These are phyloP conservation scores for Sibirionetta formosa DNA, from an alignment of 2,797 vertebrate genomes.

Conservation along the genomic window DNA sequence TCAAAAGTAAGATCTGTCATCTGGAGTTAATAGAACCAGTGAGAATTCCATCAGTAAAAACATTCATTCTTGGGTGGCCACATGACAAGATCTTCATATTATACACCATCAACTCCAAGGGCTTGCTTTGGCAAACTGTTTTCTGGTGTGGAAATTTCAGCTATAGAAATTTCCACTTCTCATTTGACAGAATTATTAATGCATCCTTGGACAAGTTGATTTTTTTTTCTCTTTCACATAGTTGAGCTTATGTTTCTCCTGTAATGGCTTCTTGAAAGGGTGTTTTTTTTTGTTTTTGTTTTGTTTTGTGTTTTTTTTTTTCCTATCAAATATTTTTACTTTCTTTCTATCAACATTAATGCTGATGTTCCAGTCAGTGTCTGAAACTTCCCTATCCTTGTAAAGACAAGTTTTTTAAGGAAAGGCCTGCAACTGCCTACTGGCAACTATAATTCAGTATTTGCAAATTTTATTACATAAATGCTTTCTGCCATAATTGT, in stretches of 20 bases:
- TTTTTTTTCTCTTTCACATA: neutral
- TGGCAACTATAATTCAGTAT: neutral
- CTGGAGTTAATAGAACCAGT: neutral
- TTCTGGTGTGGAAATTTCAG: neutral
- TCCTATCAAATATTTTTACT: neutral
- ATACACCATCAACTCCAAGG: neutral
- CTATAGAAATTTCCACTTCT: neutral
- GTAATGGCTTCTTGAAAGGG: neutral
- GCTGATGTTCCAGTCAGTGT: neutral
- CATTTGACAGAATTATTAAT: neutral
- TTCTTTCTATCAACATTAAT: rapidly evolving
- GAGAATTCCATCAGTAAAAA: neutral
- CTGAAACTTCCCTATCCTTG: neutral
- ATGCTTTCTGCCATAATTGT: rapidly evolving
- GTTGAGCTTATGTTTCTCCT: neutral
- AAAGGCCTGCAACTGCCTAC: neutral
- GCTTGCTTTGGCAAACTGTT: neutral
- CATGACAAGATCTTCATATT: neutral
- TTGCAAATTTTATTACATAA: neutral
- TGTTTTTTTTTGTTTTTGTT: neutral
- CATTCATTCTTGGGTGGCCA: neutral
- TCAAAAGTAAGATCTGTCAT: neutral
- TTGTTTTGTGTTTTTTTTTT: neutral
- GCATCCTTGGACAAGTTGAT: neutral
- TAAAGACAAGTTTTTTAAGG: neutral